Conservation (phyloP, 2,113 vertebrate genomes). For the Hemicordylus capensis region DNA sequence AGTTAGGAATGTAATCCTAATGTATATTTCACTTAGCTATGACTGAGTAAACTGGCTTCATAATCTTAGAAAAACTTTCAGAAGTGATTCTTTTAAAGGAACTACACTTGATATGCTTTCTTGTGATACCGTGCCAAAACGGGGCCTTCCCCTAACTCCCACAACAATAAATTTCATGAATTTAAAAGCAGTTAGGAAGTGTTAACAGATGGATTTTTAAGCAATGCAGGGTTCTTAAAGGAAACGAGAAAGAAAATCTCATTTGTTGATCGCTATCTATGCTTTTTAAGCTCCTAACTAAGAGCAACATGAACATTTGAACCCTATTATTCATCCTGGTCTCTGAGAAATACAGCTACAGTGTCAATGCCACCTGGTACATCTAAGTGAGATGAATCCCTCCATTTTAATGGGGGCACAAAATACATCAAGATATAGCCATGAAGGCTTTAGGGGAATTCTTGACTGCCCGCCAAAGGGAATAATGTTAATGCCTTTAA, state of each 20-base stretch:
- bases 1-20: not conserved
- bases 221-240: constrained; percentile 5
- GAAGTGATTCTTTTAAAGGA: not conserved
- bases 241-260: constrained; percentile 14
- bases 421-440: constrained; percentile 51
- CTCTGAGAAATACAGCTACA: constrained; percentile 37
- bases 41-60: not conserved
- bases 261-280: constrained; percentile 43
- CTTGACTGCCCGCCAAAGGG: constrained; percentile 36
- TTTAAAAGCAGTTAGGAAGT: constrained; percentile 28
- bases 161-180: constrained; percentile 43
- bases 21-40: not conserved
- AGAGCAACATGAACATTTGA: constrained; percentile 51
- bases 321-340: not conserved
- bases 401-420: constrained; percentile 45
- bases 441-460: constrained; percentile 28
- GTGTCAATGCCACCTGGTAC: constrained; percentile 31
- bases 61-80: constrained; percentile 20
- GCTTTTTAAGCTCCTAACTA: constrained; percentile 45
- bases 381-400: constrained; percentile 36
- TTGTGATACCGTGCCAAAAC: not conserved
- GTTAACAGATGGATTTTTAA: constrained; percentile 55
- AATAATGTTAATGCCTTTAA: constrained; percentile 40
- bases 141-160: not conserved
- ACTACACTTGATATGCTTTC: not conserved